Conservation (phyloP, 1,140 invertebrate genomes). For the Chymomyza costata region DNA sequence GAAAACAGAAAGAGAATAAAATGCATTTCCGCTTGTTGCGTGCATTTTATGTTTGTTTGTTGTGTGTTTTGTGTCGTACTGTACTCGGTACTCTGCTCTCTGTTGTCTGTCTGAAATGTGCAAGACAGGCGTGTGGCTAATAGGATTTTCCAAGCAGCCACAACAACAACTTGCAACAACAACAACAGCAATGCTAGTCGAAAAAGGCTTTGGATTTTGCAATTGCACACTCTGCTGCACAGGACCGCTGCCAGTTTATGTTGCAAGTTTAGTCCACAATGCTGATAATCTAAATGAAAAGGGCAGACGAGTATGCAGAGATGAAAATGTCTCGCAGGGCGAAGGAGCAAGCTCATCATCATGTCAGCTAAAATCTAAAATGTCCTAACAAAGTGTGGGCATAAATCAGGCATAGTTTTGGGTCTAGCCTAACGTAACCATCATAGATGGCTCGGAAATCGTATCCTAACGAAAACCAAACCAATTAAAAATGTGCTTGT, state of each 20-base stretch:
- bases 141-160: conserved; percentile 46
- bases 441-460: no score
- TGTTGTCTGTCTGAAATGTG: conserved; percentile 43
- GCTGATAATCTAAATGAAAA: not conserved
- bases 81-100: no score
- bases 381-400: no score
- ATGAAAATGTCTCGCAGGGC: no score
- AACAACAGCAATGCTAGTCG: conserved; percentile 12
- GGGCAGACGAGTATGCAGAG: not conserved
- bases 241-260: conserved; percentile 45
- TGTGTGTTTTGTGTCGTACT: conserved; percentile 6
- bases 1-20: no score
- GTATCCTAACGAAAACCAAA: no score
- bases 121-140: conserved; percentile 61
- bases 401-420: no score
- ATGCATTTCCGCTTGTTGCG: conserved; percentile 45
- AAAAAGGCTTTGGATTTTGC: conserved; percentile 29
- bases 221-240: conserved; percentile 57
- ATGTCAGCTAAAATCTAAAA: no score
- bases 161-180: conserved; percentile 1
- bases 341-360: no score
- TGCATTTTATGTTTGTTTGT: conserved; percentile 24
- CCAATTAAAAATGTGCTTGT: no score
- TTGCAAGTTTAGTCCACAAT: conserved; percentile 38
- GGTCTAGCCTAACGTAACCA: no score